These are phyloP conservation scores for Rhyacophila brunnea DNA, from an alignment of 1,140 invertebrate genomes.

Conservation along the genomic window DNA sequence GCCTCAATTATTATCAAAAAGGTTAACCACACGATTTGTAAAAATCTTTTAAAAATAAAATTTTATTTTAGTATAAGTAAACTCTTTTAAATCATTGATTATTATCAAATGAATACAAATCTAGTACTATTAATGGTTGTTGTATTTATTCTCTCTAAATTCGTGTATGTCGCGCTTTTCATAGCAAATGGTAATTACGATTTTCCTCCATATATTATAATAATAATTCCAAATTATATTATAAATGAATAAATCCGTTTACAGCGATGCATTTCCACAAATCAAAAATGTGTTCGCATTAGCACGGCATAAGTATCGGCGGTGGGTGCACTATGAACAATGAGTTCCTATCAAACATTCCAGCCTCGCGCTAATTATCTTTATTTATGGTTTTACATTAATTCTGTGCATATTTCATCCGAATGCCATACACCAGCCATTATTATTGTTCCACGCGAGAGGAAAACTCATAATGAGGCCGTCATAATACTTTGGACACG, in stretches of 20 bases:
- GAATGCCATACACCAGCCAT: slow-evolving; percentile 26
- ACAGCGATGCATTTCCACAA: slow-evolving; percentile 27
- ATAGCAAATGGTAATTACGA: too few species aligned
- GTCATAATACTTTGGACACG: slow-evolving; percentile 28
- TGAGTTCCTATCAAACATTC: slow-evolving; percentile 32
- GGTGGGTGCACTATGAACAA: slow-evolving; percentile 30
- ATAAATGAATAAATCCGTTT: slow-evolving; percentile 19
- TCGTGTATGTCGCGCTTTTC: too few species aligned
- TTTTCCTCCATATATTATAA: too few species aligned
- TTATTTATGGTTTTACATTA: slow-evolving; percentile 36
- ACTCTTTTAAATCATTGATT: too few species aligned
- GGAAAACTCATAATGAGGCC: slow-evolving; percentile 30
- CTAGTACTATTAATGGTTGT: too few species aligned
- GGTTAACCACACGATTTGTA: too few species aligned
- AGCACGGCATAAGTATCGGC: slow-evolving; percentile 16
- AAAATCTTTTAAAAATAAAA: too few species aligned
- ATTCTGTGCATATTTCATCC: slow-evolving; percentile 35
- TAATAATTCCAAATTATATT: neutral
- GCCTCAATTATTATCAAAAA: too few species aligned
- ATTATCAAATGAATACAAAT: too few species aligned
- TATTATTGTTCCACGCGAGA: slow-evolving; percentile 15
- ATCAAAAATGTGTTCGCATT: slow-evolving; percentile 36
- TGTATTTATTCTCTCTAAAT: too few species aligned
- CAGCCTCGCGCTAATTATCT: slow-evolving; percentile 34
- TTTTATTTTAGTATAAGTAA: too few species aligned